Conservation (phyloP, 2,888 invertebrate genomes). For the Syrphus vitripennis region DNA sequence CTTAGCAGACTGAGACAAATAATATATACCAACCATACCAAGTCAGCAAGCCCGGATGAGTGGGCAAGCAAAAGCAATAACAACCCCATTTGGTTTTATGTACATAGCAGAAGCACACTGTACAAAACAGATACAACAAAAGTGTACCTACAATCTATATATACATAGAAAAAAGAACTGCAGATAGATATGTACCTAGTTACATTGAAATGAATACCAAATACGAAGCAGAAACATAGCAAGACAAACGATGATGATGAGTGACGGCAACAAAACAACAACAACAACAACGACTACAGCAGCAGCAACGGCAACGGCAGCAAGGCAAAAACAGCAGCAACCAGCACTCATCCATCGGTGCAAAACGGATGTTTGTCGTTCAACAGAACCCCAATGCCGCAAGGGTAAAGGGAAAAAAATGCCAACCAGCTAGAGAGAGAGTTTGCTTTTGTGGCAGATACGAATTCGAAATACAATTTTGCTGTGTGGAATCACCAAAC, state of each 20-base stretch:
- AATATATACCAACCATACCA: background rate
- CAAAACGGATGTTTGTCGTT: conserved; percentile 68
- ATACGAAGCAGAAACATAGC: conserved; percentile 47
- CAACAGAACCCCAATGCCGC: conserved; percentile 16
- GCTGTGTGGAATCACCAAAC: background rate
- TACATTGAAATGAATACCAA: conserved; percentile 8
- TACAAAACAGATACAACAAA: conserved; percentile 28
- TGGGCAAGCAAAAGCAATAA: conserved; percentile 37
- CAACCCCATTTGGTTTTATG: conserved; percentile 43
- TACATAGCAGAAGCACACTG: background rate
- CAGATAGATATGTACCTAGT: conserved; percentile 41
- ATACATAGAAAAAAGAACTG: conserved; percentile 1
- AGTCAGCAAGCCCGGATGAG: conserved; percentile 35
- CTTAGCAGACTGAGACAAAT: background rate
- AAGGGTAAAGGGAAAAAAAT: conserved; percentile 50
- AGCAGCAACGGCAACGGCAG: background rate
- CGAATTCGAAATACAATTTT: background rate
- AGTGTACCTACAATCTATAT: conserved; percentile 17
- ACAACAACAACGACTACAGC: conserved; percentile 3
- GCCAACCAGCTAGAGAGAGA: conserved; percentile 7
- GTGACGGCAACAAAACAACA: conserved; percentile 3
- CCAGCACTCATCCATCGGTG: conserved; percentile 31
- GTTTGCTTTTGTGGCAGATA: conserved; percentile 28
- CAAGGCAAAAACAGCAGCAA: conserved; percentile 36
- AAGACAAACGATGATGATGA: conserved; percentile 27